Conservation (phyloP, 2,888 invertebrate genomes). For the Carterocephalus palaemon region DNA sequence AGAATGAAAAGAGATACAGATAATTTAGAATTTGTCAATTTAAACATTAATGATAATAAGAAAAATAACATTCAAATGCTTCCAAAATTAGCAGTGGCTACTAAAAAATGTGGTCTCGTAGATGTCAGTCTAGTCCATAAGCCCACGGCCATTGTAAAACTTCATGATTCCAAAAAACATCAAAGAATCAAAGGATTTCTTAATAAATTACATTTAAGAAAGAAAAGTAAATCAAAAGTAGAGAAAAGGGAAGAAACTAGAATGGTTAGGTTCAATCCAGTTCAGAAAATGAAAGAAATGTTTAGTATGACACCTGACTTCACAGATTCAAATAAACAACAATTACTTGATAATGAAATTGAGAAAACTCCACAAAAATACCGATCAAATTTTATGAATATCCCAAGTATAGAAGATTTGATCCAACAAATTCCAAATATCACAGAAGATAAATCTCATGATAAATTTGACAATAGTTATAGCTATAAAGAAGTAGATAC, state of each 20-base stretch:
- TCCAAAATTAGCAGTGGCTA: constrained; percentile 7
- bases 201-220: constrained; percentile 33
- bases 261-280: constrained; percentile 44
- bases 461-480: not conserved
- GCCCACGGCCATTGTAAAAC: constrained; percentile 42
- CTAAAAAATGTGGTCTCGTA: constrained; percentile 39
- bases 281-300: constrained; percentile 46
- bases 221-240: constrained; percentile 32
- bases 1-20: not conserved
- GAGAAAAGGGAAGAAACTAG: constrained; percentile 33
- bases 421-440: constrained; percentile 48
- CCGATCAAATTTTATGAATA: not conserved
- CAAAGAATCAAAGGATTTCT: constrained; percentile 23
- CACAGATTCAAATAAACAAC: constrained; percentile 21
- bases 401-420: constrained; percentile 39
- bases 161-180: constrained; percentile 28
- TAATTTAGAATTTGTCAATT: not conserved
- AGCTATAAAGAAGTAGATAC: constrained; percentile 1
- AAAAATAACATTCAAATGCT: not conserved
- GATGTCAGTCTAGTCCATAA: constrained; percentile 42
- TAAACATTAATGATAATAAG: too few species aligned
- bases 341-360: constrained; percentile 40
- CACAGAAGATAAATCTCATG: constrained; percentile 26
- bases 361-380: constrained; percentile 29
- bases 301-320: constrained; percentile 35